These are phyloP conservation scores for Agrochola circellaris DNA, from an alignment of 2,888 invertebrate genomes.

Conservation along the genomic window DNA sequence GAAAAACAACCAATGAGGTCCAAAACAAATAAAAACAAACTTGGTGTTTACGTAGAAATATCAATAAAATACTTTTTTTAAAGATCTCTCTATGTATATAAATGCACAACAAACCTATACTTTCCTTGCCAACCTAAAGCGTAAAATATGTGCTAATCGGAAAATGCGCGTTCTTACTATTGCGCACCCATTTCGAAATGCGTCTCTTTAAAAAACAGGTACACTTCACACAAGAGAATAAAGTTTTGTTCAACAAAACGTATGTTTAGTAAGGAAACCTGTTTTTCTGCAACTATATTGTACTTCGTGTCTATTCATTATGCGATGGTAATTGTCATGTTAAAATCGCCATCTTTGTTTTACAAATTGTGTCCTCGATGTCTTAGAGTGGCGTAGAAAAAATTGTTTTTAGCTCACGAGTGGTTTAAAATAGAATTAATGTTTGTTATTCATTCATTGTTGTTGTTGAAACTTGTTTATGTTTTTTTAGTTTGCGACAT, in stretches of 20 bases:
- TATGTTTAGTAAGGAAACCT: conserved; percentile 83
- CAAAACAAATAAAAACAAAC: not conserved
- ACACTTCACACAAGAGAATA: conserved; percentile 63
- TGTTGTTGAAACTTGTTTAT: conserved; percentile 5
- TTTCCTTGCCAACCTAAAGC: not conserved
- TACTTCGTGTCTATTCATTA: conserved; percentile 83
- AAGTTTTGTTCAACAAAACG: conserved; percentile 74
- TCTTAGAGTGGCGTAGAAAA: conserved; percentile 61
- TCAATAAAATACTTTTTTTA: not conserved
- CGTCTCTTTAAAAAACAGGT: conserved; percentile 55
- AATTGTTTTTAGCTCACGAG: conserved; percentile 64
- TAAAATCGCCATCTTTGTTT: conserved; percentile 87
- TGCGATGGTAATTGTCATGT: conserved; percentile 86
- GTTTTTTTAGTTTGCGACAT: not conserved
- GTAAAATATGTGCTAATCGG: conserved; percentile 36
- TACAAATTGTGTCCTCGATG: conserved; percentile 85
- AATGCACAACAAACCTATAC: not conserved
- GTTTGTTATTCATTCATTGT: conserved; percentile 20
- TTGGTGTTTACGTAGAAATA: not conserved
- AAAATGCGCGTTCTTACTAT: conserved; percentile 23
- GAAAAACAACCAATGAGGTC: not conserved
- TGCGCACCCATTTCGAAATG: conserved; percentile 53
- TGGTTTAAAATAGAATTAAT: conserved; percentile 47
- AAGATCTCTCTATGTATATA: no score
- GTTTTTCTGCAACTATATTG: conserved; percentile 87